These are phyloP conservation scores for Spodoptera exigua DNA, from an alignment of 2,888 invertebrate genomes.

Conservation along the genomic window DNA sequence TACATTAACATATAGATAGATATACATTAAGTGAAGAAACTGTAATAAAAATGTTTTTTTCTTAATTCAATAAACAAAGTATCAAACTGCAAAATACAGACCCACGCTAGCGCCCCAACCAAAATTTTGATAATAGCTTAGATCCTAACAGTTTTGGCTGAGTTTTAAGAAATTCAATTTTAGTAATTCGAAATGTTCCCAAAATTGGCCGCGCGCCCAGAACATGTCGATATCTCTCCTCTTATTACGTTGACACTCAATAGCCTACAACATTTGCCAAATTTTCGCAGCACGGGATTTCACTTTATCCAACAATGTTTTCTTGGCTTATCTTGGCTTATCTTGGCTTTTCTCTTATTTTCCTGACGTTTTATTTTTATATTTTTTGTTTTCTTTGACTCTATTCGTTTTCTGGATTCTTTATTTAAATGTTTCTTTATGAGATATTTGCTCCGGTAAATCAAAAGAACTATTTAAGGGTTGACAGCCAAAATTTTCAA, in stretches of 20 bases:
- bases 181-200: conserved; percentile 9
- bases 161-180: conserved; percentile 30
- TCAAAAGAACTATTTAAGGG: no score
- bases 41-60: no score
- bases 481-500: no score
- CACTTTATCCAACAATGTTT: conserved; percentile 19
- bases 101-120: neutral
- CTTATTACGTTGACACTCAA: conserved; percentile 26
- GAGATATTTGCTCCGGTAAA: no score
- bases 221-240: conserved; percentile 37
- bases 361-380: neutral
- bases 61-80: no score
- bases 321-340: conserved; percentile 7
- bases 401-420: no score
- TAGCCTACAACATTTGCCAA: conserved; percentile 22
- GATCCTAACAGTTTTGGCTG: conserved; percentile 22
- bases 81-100: neutral
- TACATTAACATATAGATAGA: no score
- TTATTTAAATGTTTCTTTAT: no score
- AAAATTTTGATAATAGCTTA: conserved; percentile 13
- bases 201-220: conserved; percentile 23
- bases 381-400: conserved; percentile 7
- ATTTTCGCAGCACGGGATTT: conserved; percentile 12
- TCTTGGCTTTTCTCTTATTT: neutral
- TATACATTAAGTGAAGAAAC: no score